These are phyloP conservation scores for Engraulis encrasicolus DNA, from an alignment of 2,113 vertebrate genomes.

Conservation along the genomic window DNA sequence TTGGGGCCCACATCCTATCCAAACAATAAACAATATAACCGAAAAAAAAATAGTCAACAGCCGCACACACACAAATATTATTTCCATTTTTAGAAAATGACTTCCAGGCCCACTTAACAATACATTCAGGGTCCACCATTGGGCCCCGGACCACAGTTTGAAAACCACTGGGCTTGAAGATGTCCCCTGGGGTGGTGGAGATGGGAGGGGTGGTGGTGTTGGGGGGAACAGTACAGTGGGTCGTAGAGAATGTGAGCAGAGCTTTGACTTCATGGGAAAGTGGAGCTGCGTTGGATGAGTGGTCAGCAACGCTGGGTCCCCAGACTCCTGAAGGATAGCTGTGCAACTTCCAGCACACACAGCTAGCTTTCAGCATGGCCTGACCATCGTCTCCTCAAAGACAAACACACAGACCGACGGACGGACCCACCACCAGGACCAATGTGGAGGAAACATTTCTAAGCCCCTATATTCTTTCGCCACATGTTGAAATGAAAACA, in stretches of 20 bases:
- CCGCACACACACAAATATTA: no score
- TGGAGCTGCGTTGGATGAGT: conserved; percentile 3
- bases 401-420: background rate
- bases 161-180: no score
- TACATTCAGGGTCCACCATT: no score
- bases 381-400: background rate
- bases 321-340: background rate
- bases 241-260: conserved; percentile 32
- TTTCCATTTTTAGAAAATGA: no score
- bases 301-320: background rate
- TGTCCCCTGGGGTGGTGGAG: conserved; percentile 50
- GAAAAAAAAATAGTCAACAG: no score
- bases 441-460: background rate
- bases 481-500: background rate
- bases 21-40: no score
- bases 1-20: no score
- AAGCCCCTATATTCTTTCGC: background rate
- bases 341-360: background rate
- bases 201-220: no score
- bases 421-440: background rate
- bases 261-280: conserved; percentile 63
- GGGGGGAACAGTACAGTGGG: conserved; percentile 18
- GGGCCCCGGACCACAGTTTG: no score
- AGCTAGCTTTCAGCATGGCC: background rate
- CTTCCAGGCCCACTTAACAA: no score